Evolutionary conservation across 2,888 invertebrate species (phyloP), one percentile per base, ranked within the genome.

Genomic region (Biston betularia): DNA sequence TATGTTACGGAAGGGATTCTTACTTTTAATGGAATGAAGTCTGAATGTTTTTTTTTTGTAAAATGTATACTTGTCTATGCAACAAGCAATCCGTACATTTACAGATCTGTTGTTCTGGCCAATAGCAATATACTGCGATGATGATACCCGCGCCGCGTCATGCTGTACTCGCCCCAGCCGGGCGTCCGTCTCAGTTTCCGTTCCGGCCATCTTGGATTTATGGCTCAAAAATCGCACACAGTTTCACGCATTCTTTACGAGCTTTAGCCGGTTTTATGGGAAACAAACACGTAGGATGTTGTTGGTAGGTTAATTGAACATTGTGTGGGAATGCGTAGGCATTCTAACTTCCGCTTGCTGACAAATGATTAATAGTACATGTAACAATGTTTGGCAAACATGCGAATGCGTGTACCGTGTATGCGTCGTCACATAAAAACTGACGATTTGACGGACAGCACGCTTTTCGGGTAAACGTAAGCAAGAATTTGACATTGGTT

Each of bases 121-220:
- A 24, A 50, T 38, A 9, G 14, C 12, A 9, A 38, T 65, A 50
- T n/a, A 66, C 53, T 35, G 66, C 49, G 38, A 38, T 57, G 44
- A 24, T 53, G 49, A 63, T 52, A 40, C 66, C 68, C 67, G 65
- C 79, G 79, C 68, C 67, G 65, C 79, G 79, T 80, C 84, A 15
- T 40, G 34, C n/a, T 14, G n/a, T 85, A 78, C 81, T 82, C 76
- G 78, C 74, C 71, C 65, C 60, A 67, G 73, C 76, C 77, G 75
- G 74, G 76, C 81, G 80, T 81, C 81, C 83, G 82, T 83, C 81
- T 80, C 79, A 67, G 81, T 81, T 87, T 89, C 89, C 89, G 88
- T 77, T 83, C 73, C 79, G 77, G 81, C 82, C 83, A 83, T 87
- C 73, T 87, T 87, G 80, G 70, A 82, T 82, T 81, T 76, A 79